phyloP scores from a whole-genome alignment of 2,797 vertebrate genomes.

The Anguilla pacifica region DNA sequence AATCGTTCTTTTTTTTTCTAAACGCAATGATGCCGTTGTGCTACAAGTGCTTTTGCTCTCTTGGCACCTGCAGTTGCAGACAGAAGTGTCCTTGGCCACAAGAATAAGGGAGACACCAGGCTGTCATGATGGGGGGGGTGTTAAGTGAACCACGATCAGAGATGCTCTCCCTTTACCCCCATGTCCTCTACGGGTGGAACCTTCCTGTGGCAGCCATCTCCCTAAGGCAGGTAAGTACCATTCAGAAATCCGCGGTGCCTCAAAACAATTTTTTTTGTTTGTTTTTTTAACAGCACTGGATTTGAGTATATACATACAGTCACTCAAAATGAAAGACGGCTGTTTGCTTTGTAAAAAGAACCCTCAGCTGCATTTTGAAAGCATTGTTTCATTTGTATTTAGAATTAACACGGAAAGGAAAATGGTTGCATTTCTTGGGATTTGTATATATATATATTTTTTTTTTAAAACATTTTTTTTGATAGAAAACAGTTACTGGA shows the following conservation, averaged over 20 bases:
- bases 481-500: conserved; percentile 27
- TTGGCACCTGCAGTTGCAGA: conserved; percentile 70
- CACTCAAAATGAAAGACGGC: conserved; percentile 53
- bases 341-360: conserved; percentile 53
- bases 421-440: not conserved
- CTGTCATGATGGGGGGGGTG: conserved; percentile 42
- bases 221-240: conserved; percentile 59
- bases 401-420: conserved; percentile 32
- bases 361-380: conserved; percentile 45
- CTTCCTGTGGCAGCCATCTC: conserved; percentile 69
- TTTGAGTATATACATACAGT: conserved; percentile 64
- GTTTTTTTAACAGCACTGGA: conserved; percentile 55
- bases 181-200: conserved; percentile 63
- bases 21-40: conserved; percentile 67
- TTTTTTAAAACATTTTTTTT: not conserved
- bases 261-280: conserved; percentile 52
- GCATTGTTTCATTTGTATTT: conserved; percentile 31
- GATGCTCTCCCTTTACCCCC: conserved; percentile 62
- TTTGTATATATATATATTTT: not conserved
- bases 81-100: conserved; percentile 58
- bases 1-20: conserved; percentile 55
- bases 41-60: conserved; percentile 75
- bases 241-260: conserved; percentile 47
- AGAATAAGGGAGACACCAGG: conserved; percentile 65
- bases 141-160: conserved; percentile 45